Conservation (phyloP, 2,888 invertebrate genomes). For the Ophion costatus region DNA sequence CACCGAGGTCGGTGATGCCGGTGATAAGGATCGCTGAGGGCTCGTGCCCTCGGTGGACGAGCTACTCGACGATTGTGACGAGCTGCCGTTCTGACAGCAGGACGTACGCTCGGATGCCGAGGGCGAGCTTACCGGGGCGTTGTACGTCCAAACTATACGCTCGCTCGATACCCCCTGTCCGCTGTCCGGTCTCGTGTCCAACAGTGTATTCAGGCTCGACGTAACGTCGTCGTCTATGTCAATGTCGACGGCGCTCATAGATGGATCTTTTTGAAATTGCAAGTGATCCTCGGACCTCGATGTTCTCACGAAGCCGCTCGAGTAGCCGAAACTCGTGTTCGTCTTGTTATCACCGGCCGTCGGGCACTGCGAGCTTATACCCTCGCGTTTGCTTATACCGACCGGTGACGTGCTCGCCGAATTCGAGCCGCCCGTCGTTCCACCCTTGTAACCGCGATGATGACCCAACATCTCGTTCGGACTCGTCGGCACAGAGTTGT, state of each 20-base stretch:
- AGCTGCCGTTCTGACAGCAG: slow-evolving; percentile 86
- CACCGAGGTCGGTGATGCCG: slow-evolving; percentile 93
- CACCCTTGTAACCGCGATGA: slow-evolving; percentile 83
- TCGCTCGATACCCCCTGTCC: slow-evolving; percentile 85
- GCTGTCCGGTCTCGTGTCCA: slow-evolving; percentile 90
- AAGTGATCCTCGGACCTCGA: slow-evolving; percentile 97
- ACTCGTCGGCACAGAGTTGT: slow-evolving; percentile 89
- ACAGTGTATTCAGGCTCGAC: slow-evolving; percentile 95
- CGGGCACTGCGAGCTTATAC: slow-evolving; percentile 71
- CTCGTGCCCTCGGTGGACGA: slow-evolving; percentile 82
- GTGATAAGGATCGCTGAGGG: slow-evolving; percentile 87
- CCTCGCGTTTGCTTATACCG: slow-evolving; percentile 85
- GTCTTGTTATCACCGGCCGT: slow-evolving; percentile 65
- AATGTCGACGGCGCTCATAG: slow-evolving; percentile 93
- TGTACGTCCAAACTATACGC: slow-evolving; percentile 96
- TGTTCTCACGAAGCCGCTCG: slow-evolving; percentile 90
- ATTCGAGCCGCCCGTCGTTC: slow-evolving; percentile 81
- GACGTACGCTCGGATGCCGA: slow-evolving; percentile 85
- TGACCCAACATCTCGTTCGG: slow-evolving; percentile 88
- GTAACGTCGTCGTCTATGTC: slow-evolving; percentile 97
- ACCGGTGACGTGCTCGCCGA: slow-evolving; percentile 85
- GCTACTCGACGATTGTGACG: slow-evolving; percentile 84
- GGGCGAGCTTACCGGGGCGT: slow-evolving; percentile 90
- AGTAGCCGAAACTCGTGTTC: slow-evolving; percentile 76
- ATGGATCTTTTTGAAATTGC: slow-evolving; percentile 91